Conservation (phyloP, 2,113 vertebrate genomes). For the Cebidichthys violaceus region DNA sequence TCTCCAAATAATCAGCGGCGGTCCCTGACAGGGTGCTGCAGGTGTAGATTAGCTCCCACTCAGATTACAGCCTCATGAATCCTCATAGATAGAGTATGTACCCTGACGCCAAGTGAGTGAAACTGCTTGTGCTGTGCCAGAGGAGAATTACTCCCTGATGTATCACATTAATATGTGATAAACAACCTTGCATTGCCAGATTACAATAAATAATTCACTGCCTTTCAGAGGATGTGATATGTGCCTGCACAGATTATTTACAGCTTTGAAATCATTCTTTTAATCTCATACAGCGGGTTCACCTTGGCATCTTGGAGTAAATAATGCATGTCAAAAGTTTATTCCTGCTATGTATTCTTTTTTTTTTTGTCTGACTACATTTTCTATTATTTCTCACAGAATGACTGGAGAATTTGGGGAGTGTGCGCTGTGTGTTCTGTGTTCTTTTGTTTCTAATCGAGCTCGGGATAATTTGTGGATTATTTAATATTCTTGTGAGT, state of each 20-base stretch:
- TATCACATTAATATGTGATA: slow-evolving; percentile 87
- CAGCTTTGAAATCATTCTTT: slow-evolving; percentile 82
- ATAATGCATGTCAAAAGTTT: slow-evolving; percentile 77
- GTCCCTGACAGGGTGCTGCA: slow-evolving; percentile 68
- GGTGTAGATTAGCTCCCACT: slow-evolving; percentile 77
- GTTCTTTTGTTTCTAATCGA: slow-evolving; percentile 44
- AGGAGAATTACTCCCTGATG: slow-evolving; percentile 84
- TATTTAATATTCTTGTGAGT: slow-evolving; percentile 42
- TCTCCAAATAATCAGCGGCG: slow-evolving; percentile 58
- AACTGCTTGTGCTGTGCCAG: slow-evolving; percentile 77
- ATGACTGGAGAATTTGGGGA: slow-evolving; percentile 32
- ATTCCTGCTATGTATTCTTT: slow-evolving; percentile 58
- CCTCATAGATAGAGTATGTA: slow-evolving; percentile 69
- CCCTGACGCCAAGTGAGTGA: slow-evolving; percentile 69
- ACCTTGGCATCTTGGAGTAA: slow-evolving; percentile 60
- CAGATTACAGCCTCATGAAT: slow-evolving; percentile 79
- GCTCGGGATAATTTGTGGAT: slow-evolving; percentile 47
- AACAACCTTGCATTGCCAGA: slow-evolving; percentile 85
- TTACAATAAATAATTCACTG: slow-evolving; percentile 88
- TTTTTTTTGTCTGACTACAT: slow-evolving; percentile 43
- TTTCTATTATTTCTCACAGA: slow-evolving; percentile 51
- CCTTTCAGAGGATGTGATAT: slow-evolving; percentile 81
- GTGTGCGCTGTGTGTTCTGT: slow-evolving; percentile 8
- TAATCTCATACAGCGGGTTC: slow-evolving; percentile 80
- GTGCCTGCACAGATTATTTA: slow-evolving; percentile 83